Percentiles rank a stretch among this genome's conserved stretches.
phyloP scores from a whole-genome alignment of 2,797 vertebrate genomes.

The Orientallactaga sibirica region DNA sequence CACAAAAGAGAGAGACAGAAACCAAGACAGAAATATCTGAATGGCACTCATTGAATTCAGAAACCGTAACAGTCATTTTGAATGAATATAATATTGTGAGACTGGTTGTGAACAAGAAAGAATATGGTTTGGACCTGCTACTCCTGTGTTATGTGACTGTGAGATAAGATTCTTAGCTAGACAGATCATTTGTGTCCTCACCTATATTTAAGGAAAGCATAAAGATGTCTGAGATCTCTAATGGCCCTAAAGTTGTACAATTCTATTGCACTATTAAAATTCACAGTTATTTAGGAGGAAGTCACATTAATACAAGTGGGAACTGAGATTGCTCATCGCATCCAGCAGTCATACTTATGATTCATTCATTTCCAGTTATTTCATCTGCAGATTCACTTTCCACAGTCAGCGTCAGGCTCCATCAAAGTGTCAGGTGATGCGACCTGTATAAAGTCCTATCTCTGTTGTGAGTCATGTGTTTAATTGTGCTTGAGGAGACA shows the following conservation, averaged over 20 bases:
- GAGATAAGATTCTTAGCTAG: not conserved
- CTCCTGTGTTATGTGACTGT: not conserved
- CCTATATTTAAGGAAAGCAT: not conserved
- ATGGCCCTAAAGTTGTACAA: not conserved
- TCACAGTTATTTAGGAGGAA: conserved; percentile 40
- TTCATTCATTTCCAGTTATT: conserved; percentile 79
- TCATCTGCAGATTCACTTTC: not conserved
- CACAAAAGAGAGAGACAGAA: not conserved
- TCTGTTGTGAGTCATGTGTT: conserved; percentile 73
- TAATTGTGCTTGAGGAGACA: conserved; percentile 27
- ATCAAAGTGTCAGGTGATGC: conserved; percentile 56
- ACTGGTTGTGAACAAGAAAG: not conserved
- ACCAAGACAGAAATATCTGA: not conserved
- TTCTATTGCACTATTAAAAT: conserved; percentile 45
- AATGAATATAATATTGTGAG: not conserved
- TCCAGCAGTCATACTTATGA: conserved; percentile 78
- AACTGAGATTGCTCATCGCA: conserved; percentile 40
- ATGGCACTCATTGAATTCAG: not conserved
- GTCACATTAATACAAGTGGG: conserved; percentile 15
- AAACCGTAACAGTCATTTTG: not conserved
- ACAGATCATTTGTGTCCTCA: not conserved
- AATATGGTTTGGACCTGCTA: not conserved
- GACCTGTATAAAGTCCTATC: not conserved
- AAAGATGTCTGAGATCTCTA: not conserved
- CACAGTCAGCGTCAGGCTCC: conserved; percentile 15